Percentiles rank a stretch among this genome's conserved stretches.
phyloP scores from a whole-genome alignment of 2,797 vertebrate species.

The Poeciliopsis paucimaculata region DNA sequence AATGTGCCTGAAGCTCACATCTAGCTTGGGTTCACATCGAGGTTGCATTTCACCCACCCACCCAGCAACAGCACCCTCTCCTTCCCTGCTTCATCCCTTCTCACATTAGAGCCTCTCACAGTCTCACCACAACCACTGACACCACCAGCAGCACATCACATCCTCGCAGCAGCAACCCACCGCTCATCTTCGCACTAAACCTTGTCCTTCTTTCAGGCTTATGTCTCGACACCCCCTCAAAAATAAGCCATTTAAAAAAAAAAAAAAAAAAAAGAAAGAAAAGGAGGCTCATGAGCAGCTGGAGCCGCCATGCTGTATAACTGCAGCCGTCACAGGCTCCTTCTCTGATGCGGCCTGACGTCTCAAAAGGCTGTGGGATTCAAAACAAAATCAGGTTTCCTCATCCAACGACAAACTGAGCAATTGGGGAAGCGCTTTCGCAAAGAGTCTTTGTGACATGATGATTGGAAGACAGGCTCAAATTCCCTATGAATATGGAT shows the following conservation, averaged over 20 bases:
- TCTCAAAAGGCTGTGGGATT: slow-evolving; percentile 76
- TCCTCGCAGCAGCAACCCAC: slow-evolving; percentile 66
- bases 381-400: slow-evolving; percentile 82
- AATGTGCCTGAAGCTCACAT: slow-evolving; percentile 66
- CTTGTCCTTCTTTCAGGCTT: slow-evolving; percentile 83
- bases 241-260: slow-evolving; percentile 78
- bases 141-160: slow-evolving; percentile 69
- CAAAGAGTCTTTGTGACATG: slow-evolving; percentile 83
- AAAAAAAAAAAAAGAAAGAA: slow-evolving; percentile 49
- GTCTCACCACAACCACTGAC: slow-evolving; percentile 68
- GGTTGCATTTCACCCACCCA: slow-evolving; percentile 68
- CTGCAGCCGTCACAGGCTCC: slow-evolving; percentile 74
- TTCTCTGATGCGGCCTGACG: slow-evolving; percentile 75
- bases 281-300: slow-evolving; percentile 73
- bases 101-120: slow-evolving; percentile 80
- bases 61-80: slow-evolving; percentile 49
- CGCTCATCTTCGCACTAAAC: slow-evolving; percentile 80
- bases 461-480: slow-evolving; percentile 77
- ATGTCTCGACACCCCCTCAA: slow-evolving; percentile 76
- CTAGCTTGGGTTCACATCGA: slow-evolving; percentile 75
- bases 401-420: slow-evolving; percentile 79
- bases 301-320: slow-evolving; percentile 70
- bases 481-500: slow-evolving; percentile 85
- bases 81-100: slow-evolving; percentile 72
- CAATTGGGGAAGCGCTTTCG: slow-evolving; percentile 76